Evolutionary conservation across 1,140 invertebrate species (phyloP).

Genomic region (Drusus annulatus): DNA sequence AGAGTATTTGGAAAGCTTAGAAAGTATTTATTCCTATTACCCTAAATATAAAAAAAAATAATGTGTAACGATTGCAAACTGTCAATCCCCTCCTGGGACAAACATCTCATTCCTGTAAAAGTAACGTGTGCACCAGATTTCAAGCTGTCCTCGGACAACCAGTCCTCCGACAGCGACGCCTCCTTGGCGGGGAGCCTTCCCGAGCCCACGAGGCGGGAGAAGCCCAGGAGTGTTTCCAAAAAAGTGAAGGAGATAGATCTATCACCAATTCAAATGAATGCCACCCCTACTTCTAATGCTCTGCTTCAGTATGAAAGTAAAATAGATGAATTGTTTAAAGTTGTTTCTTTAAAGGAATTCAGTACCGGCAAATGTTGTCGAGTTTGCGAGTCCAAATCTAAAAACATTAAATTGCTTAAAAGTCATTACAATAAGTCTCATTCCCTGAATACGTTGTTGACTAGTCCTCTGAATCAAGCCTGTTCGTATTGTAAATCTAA

Average conservation of each 20-base stretch:
- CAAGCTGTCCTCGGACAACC: too few species aligned
- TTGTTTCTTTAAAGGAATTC: neutral
- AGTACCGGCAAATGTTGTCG: neutral
- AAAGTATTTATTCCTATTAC: neutral
- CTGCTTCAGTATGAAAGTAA: neutral
- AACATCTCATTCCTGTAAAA: too few species aligned
- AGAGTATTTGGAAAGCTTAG: neutral
- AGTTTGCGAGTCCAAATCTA: neutral
- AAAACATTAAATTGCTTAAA: neutral
- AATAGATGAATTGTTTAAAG: neutral
- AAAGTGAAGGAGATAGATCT: neutral
- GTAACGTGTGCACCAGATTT: too few species aligned
- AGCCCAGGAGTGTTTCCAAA: too few species aligned
- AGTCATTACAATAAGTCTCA: neutral
- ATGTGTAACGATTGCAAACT: constrained; percentile 6
- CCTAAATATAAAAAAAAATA: constrained; percentile 18
- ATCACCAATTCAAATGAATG: neutral
- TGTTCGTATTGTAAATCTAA: constrained; percentile 1
- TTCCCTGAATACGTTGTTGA: neutral
- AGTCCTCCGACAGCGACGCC: too few species aligned
- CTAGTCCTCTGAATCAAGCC: neutral
- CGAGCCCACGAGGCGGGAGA: too few species aligned
- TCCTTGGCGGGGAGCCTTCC: too few species aligned
- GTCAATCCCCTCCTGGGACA: too few species aligned
- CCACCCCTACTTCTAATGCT: neutral